Evolutionary conservation across 2,113 vertebrate genomes (phyloP).

Genomic region (Heptranchias perlo): DNA sequence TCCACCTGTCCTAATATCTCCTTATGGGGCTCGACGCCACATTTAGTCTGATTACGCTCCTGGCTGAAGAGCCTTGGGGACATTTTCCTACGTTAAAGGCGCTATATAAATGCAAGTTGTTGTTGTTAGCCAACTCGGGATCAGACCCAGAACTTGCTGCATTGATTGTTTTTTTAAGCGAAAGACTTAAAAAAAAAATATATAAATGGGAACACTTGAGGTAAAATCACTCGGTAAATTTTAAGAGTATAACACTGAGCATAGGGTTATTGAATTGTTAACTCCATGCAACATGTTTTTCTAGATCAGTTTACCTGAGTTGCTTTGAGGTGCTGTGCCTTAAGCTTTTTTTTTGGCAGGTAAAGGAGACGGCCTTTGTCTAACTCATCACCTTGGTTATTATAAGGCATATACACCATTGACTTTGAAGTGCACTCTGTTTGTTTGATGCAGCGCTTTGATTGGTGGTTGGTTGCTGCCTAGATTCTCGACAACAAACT

Average conservation of each 20-base stretch:
- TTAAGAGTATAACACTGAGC: neutral
- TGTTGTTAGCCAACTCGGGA: neutral
- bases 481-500: constrained; percentile 10
- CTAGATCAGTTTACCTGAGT: too few species aligned
- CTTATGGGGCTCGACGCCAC: too few species aligned
- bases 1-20: too few species aligned
- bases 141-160: neutral
- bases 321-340: neutral
- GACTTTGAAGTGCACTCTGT: constrained; percentile 6
- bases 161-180: neutral
- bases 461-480: constrained; percentile 16
- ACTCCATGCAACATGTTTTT: neutral
- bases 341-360: neutral
- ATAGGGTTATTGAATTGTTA: neutral
- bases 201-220: neutral
- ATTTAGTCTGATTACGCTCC: too few species aligned
- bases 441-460: neutral
- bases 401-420: neutral
- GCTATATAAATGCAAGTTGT: neutral
- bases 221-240: neutral
- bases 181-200: too few species aligned
- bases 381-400: neutral
- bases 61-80: too few species aligned
- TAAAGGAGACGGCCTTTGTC: neutral
- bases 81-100: neutral